Percentiles rank a stretch among this genome's conserved stretches.
phyloP scores from a whole-genome alignment of 2,797 vertebrate species.

The Acanthornis magna region DNA sequence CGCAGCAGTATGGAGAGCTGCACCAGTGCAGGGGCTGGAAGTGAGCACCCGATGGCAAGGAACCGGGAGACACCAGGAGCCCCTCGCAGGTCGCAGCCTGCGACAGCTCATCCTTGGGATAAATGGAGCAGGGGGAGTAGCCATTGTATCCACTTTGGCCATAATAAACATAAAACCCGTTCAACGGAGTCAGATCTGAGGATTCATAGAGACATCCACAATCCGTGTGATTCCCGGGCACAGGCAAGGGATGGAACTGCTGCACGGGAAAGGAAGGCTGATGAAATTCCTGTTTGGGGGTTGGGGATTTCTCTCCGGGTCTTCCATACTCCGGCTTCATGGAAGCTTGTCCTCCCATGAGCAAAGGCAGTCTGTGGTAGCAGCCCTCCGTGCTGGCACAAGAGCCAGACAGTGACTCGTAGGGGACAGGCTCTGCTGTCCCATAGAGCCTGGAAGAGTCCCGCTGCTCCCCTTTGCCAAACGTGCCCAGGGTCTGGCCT shows the following conservation, averaged over 20 bases:
- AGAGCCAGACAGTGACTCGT: constrained; percentile 82
- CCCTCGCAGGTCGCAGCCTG: constrained; percentile 75
- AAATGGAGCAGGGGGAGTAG: constrained; percentile 78
- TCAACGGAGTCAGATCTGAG: constrained; percentile 70
- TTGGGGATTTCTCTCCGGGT: constrained; percentile 85
- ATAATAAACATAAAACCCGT: constrained; percentile 78
- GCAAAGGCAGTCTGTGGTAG: constrained; percentile 89
- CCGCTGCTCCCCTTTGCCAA: constrained; percentile 56
- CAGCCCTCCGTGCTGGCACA: constrained; percentile 85
- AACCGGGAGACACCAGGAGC: constrained; percentile 79
- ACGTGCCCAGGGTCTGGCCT: constrained; percentile 31
- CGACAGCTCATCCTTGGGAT: constrained; percentile 80
- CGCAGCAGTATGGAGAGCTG: constrained; percentile 86
- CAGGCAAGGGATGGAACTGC: constrained; percentile 76
- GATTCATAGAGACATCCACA: constrained; percentile 73
- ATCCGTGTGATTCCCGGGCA: constrained; percentile 78
- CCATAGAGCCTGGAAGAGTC: constrained; percentile 51
- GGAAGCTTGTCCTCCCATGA: constrained; percentile 89
- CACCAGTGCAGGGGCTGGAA: constrained; percentile 88
- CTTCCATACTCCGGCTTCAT: constrained; percentile 86
- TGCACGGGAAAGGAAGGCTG: constrained; percentile 81
- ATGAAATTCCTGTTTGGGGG: constrained; percentile 91
- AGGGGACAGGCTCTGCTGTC: constrained; percentile 17
- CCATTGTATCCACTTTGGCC: constrained; percentile 76
- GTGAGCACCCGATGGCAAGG: constrained; percentile 84